A percentile compares a stretch with the other conserved stretches of the same genome.
Conservation (phyloP, 2,888 invertebrate genomes). For the Patella depressa region DNA sequence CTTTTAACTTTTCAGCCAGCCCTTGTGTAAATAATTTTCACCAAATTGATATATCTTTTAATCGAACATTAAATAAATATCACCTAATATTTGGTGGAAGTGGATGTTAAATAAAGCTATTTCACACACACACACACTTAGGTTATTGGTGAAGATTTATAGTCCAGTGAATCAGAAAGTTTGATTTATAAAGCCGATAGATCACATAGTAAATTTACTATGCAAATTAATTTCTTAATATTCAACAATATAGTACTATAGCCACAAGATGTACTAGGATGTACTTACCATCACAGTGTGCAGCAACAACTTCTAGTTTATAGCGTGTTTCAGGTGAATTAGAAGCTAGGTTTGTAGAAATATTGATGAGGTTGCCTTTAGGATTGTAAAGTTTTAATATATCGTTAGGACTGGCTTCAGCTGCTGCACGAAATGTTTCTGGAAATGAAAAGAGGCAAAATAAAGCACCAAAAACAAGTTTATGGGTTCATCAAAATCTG, state of each 20-base stretch:
- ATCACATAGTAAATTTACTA: neutral
- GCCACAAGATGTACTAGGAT: neutral
- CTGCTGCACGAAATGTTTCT: slow-evolving; percentile 80
- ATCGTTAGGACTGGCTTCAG: slow-evolving; percentile 79
- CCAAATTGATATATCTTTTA: too few relatives aligned
- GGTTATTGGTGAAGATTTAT: too few relatives aligned
- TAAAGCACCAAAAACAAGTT: too few relatives aligned
- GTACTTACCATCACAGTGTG: slow-evolving; percentile 69
- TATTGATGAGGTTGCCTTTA: slow-evolving; percentile 78
- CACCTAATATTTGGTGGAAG: too few relatives aligned
- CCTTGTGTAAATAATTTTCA: too few relatives aligned
- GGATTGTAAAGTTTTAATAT: slow-evolving; percentile 78
- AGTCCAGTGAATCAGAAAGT: neutral
- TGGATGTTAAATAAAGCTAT: too few relatives aligned
- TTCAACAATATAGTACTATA: neutral
- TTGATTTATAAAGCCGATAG: too few relatives aligned
- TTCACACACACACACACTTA: too few relatives aligned
- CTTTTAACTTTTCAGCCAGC: too few relatives aligned
- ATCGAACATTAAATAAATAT: too few relatives aligned
- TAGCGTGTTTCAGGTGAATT: slow-evolving; percentile 76
- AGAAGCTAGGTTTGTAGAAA: slow-evolving; percentile 75
- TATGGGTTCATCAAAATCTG: too few relatives aligned
- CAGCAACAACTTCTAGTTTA: slow-evolving; percentile 74
- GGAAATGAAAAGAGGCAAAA: slow-evolving; percentile 41
- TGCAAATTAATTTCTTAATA: neutral